phyloP scores from a whole-genome alignment of 92 coral and sea anemone species.

The Porites cylindrica region DNA sequence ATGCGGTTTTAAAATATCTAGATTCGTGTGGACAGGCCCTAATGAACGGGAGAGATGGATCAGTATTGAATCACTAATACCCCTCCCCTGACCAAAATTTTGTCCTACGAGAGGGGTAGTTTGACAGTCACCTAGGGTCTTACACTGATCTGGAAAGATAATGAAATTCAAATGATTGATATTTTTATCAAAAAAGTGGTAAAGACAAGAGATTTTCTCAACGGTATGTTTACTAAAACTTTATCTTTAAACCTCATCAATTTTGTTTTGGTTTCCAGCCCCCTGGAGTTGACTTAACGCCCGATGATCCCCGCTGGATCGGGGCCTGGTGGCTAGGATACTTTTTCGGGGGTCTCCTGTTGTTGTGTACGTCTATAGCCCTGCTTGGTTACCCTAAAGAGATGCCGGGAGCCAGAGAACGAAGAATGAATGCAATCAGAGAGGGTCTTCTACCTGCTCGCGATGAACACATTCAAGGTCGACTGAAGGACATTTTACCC shows the following conservation, averaged over 20 bases:
- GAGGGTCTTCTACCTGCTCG: slow-evolving; percentile 91
- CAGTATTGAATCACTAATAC: too few relatives aligned
- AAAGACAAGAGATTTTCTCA: too few relatives aligned
- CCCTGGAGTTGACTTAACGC: slow-evolving; percentile 95
- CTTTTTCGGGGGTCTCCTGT: slow-evolving; percentile 93
- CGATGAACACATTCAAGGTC: slow-evolving; percentile 90
- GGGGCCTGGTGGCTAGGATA: slow-evolving; percentile 99
- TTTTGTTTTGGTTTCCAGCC: slow-evolving; percentile 71
- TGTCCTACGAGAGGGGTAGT: too few relatives aligned
- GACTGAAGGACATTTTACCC: slow-evolving; percentile 86
- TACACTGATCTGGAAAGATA: too few relatives aligned
- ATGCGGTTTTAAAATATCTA: too few relatives aligned
- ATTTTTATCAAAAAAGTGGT: too few relatives aligned
- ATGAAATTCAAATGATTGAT: too few relatives aligned
- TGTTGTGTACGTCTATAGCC: slow-evolving; percentile 88
- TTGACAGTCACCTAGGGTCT: too few relatives aligned
- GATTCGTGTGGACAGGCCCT: too few relatives aligned
- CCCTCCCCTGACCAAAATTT: too few relatives aligned
- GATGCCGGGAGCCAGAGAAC: slow-evolving; percentile 98
- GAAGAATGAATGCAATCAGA: slow-evolving; percentile 82
- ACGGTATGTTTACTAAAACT: too few relatives aligned
- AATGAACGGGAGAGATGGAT: too few relatives aligned
- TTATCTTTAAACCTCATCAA: neutral
- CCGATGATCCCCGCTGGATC: slow-evolving; percentile 99
- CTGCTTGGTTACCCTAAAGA: slow-evolving; percentile 97